Conservation (phyloP, 1,140 invertebrate species). For the Steinernema khuongi region DNA sequence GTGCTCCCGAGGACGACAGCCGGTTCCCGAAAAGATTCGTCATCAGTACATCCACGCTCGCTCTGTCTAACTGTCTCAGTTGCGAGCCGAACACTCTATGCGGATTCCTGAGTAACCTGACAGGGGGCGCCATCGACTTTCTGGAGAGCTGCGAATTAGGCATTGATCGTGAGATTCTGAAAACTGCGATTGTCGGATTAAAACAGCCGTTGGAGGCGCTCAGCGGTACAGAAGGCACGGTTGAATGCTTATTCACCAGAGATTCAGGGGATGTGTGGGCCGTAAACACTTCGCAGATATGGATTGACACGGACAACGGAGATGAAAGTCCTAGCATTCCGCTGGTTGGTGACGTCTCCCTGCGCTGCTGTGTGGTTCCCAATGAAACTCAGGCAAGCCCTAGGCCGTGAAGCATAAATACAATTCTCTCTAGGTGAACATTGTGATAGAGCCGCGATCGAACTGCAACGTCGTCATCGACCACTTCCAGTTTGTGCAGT, state of each 20-base stretch:
- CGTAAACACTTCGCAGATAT: conserved; percentile 35
- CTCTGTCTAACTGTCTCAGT: conserved; percentile 29
- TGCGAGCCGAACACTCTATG: not conserved
- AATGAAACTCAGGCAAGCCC: not conserved
- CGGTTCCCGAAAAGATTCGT: conserved; percentile 38
- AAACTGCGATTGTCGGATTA: not conserved
- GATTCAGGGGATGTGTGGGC: not conserved
- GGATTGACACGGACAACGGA: conserved; percentile 41
- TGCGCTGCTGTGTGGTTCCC: not conserved
- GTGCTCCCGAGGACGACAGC: conserved; percentile 28
- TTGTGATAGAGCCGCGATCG: conserved; percentile 35
- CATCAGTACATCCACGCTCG: conserved; percentile 34
- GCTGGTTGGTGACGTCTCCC: conserved; percentile 29
- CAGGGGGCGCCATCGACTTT: not conserved
- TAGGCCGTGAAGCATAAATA: not conserved
- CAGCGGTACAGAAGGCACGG: not conserved
- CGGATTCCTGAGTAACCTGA: not conserved
- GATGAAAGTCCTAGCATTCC: conserved; percentile 25
- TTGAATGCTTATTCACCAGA: not conserved
- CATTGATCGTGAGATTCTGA: not conserved
- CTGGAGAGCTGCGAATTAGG: not conserved
- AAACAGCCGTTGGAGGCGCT: not conserved
- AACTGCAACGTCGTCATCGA: conserved; percentile 37
- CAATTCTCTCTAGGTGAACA: conserved; percentile 22
- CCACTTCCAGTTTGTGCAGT: conserved; percentile 47